Evolutionary conservation across 2,797 vertebrate genomes (phyloP).

Genomic region (Buphagus erythrorhynchus): DNA sequence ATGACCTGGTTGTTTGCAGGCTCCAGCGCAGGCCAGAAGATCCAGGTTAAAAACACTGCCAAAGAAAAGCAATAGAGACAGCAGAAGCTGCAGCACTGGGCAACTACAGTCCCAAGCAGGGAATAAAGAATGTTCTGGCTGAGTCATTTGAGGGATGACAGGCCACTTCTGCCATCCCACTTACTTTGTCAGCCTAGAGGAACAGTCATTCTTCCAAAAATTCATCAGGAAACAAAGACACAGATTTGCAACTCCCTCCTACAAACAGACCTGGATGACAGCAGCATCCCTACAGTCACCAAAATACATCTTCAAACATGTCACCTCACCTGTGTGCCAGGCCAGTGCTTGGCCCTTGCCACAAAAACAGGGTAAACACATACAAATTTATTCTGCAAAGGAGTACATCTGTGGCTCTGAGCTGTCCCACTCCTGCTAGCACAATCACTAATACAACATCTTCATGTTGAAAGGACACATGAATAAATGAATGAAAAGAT

Average conservation of each 20-base stretch:
- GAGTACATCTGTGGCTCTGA: background rate
- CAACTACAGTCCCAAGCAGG: background rate
- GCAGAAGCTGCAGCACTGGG: background rate
- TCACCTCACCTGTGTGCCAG: background rate
- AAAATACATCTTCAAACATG: fast-evolving
- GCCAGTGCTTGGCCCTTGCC: background rate
- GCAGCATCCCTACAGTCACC: background rate
- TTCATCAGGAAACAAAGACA: background rate
- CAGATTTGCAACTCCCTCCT: background rate
- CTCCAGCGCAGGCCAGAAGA: background rate
- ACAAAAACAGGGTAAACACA: background rate
- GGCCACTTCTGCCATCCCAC: background rate
- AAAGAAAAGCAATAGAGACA: background rate
- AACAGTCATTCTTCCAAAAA: background rate
- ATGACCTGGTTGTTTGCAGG: background rate
- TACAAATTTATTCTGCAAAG: background rate
- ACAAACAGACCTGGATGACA: background rate
- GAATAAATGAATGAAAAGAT: background rate
- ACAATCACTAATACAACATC: background rate
- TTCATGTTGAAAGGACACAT: background rate
- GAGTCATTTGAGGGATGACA: background rate
- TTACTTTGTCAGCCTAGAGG: background rate
- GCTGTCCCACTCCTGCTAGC: background rate
- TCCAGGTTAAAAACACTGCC: background rate
- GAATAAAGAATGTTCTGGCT: background rate